These are phyloP conservation scores for Sclerurus mexicanus DNA, from an alignment of 2,113 vertebrate genomes.

Conservation along the genomic window DNA sequence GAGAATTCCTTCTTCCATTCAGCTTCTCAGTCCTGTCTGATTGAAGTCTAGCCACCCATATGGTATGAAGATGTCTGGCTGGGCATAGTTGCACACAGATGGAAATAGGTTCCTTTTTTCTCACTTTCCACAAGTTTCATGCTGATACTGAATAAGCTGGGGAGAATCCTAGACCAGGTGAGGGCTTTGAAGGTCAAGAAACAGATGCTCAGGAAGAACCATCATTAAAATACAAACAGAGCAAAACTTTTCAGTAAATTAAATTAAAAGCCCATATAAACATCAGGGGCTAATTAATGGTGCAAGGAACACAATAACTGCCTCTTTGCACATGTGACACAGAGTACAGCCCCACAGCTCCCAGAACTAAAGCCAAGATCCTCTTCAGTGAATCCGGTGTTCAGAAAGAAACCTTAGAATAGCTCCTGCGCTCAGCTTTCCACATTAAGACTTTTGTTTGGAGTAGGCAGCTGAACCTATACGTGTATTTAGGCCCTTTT, in stretches of 20 bases:
- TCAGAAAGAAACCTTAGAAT: not conserved
- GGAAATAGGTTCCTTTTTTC: slow-evolving; percentile 2
- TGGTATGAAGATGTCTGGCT: slow-evolving; percentile 15
- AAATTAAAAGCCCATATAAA: not conserved
- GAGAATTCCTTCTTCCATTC: not conserved
- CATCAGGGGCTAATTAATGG: not conserved
- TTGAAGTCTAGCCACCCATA: not conserved
- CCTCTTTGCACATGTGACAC: not conserved
- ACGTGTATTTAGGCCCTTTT: not conserved
- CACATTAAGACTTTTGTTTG: not conserved
- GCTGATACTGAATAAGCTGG: not conserved
- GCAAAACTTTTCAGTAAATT: not conserved
- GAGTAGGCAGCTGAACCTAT: not conserved
- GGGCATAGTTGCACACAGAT: not conserved
- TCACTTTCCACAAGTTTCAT: slow-evolving; percentile 7
- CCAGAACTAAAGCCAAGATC: not conserved
- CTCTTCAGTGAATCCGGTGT: not conserved
- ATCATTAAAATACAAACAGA: not conserved
- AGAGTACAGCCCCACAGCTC: not conserved
- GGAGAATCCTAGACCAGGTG: not conserved
- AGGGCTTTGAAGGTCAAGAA: not conserved
- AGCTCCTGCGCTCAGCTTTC: not conserved
- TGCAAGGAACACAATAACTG: not conserved
- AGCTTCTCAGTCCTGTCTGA: not conserved
- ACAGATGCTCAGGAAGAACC: not conserved